phyloP scores from a whole-genome alignment of 2,113 vertebrate species.

The Cardinalis cardinalis region DNA sequence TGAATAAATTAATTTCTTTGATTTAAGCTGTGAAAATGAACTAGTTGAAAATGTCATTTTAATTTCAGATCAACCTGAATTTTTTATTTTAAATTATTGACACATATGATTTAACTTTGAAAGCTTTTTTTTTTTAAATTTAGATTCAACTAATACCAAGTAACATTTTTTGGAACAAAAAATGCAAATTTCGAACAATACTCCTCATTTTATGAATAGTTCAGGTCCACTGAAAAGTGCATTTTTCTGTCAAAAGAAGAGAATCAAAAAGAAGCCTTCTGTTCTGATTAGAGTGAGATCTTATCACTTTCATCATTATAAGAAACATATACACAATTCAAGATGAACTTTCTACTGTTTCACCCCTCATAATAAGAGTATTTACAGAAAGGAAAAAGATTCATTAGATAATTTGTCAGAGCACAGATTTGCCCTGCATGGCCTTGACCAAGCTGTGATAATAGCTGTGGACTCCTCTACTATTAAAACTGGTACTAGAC shows the following conservation, averaged over 20 bases:
- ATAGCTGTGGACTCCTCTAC: background rate
- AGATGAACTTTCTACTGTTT: background rate
- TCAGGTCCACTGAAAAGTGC: background rate
- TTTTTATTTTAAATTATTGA: background rate
- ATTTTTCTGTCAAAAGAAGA: background rate
- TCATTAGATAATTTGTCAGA: background rate
- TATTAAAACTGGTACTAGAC: background rate
- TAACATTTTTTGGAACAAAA: background rate
- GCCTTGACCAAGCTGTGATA: background rate
- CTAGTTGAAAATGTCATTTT: background rate
- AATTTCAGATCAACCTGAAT: background rate
- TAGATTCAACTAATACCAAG: background rate
- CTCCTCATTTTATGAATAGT: background rate
- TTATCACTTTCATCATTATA: background rate
- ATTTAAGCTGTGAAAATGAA: background rate
- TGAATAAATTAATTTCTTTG: background rate
- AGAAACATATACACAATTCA: background rate
- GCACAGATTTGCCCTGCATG: background rate
- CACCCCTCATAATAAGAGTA: background rate
- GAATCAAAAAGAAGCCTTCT: background rate
- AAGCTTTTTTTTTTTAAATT: background rate
- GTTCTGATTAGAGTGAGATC: background rate
- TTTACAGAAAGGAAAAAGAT: background rate
- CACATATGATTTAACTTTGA: background rate
- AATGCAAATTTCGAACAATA: background rate